These are phyloP conservation scores for Luperina testacea DNA, from an alignment of 2,888 invertebrate genomes.

Conservation along the genomic window DNA sequence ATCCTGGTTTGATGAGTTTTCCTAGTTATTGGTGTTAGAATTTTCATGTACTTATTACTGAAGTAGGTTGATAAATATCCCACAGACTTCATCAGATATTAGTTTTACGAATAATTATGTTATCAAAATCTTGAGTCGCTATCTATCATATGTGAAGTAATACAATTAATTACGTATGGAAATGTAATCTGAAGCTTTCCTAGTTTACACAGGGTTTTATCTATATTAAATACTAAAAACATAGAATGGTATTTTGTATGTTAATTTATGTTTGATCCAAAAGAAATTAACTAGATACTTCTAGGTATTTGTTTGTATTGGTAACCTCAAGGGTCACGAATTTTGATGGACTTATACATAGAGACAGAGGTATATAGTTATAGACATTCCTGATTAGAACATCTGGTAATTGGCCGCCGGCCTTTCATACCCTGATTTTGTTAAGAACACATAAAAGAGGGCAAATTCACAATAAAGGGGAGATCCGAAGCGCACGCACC, in stretches of 20 bases:
- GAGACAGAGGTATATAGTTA: neutral
- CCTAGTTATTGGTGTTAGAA: neutral
- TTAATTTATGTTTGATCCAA: neutral
- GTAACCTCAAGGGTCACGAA: neutral
- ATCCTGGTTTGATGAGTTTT: neutral
- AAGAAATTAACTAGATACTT: neutral
- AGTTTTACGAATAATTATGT: conserved; percentile 17
- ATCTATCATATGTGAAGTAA: conserved; percentile 1
- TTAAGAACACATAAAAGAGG: conserved; percentile 40
- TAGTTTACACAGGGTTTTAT: neutral
- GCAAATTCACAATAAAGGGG: conserved; percentile 37
- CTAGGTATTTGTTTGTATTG: neutral
- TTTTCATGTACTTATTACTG: neutral
- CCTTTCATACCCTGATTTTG: conserved; percentile 11
- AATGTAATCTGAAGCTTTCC: conserved; percentile 7
- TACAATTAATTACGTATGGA: conserved; percentile 18
- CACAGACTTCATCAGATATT: neutral
- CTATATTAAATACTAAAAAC: neutral
- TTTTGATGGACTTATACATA: neutral
- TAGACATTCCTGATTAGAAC: conserved; percentile 13
- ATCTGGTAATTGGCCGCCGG: conserved; percentile 18
- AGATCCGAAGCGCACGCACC: conserved; percentile 35
- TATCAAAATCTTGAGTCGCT: conserved; percentile 1
- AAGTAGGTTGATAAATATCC: neutral
- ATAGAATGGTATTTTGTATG: neutral